Evolutionary conservation across 1,140 invertebrate species (phyloP).

Genomic region (Drosophila teissieri): DNA sequence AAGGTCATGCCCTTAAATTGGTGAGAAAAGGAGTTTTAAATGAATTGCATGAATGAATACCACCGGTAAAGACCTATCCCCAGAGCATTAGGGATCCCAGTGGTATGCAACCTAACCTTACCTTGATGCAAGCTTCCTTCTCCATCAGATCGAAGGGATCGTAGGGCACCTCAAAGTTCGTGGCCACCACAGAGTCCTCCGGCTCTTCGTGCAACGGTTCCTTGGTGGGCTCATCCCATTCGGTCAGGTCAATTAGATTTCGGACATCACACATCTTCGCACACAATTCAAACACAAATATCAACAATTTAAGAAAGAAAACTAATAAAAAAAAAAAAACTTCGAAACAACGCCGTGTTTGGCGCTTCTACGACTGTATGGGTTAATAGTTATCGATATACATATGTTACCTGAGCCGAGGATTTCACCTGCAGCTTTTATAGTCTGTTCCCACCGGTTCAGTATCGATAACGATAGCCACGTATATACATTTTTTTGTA

Average conservation of each 20-base stretch:
- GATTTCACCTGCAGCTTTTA: neutral
- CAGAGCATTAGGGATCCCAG: neutral
- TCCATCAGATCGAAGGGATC: slow-evolving; percentile 77
- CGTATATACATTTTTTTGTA: neutral
- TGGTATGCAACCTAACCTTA: slow-evolving; percentile 17
- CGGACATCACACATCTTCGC: slow-evolving; percentile 51
- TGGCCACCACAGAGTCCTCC: slow-evolving; percentile 10
- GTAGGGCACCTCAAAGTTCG: slow-evolving; percentile 62
- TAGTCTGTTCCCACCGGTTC: neutral
- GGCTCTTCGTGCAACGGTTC: slow-evolving; percentile 30
- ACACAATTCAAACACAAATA: neutral
- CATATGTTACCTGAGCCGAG: neutral
- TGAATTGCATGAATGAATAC: too few species aligned
- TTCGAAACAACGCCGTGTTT: slow-evolving; percentile 10
- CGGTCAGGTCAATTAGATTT: slow-evolving; percentile 61
- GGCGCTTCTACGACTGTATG: slow-evolving; percentile 1
- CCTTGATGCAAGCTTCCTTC: slow-evolving; percentile 75
- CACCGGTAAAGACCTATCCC: neutral
- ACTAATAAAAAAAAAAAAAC: neutral
- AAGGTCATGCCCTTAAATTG: slow-evolving; percentile 30
- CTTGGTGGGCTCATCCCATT: slow-evolving; percentile 43
- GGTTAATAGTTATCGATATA: neutral
- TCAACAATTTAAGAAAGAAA: neutral
- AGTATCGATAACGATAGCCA: neutral
- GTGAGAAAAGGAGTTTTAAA: too few species aligned